phyloP scores from a whole-genome alignment of 2,888 invertebrate genomes.

The Palloptera scutellata region DNA sequence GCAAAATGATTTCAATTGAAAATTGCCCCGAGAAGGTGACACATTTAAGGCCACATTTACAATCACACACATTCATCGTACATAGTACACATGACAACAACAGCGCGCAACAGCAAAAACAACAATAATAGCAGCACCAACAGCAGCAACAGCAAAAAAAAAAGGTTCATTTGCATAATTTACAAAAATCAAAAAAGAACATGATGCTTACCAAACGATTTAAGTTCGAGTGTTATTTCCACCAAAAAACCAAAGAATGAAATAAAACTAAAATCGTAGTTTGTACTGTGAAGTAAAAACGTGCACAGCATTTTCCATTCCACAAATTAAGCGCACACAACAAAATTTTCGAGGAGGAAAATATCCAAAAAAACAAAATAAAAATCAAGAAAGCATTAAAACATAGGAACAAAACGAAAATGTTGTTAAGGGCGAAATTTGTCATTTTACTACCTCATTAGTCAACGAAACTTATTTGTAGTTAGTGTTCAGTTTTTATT shows the following conservation, averaged over 20 bases:
- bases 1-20: background rate
- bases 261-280: background rate
- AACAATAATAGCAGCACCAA: background rate
- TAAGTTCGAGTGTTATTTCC: background rate
- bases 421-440: slow-evolving; percentile 38
- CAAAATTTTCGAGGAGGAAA: background rate
- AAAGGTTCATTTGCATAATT: slow-evolving; percentile 8
- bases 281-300: background rate
- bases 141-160: background rate
- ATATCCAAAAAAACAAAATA: background rate
- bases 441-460: slow-evolving; percentile 41
- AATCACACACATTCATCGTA: too few species aligned
- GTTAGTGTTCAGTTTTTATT: background rate
- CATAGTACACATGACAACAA: background rate
- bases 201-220: slow-evolving; percentile 5
- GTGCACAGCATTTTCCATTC: background rate
- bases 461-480: slow-evolving; percentile 28
- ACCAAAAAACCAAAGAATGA: background rate
- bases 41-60: background rate
- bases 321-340: background rate
- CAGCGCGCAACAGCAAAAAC: background rate
- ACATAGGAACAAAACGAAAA: slow-evolving; percentile 11
- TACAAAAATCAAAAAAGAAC: background rate
- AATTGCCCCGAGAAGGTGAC: background rate
- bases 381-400: background rate